Base-by-base conservation (phyloP, 2,888 invertebrate genomes). In the Hirtodrosophila cameraria region DNA sequence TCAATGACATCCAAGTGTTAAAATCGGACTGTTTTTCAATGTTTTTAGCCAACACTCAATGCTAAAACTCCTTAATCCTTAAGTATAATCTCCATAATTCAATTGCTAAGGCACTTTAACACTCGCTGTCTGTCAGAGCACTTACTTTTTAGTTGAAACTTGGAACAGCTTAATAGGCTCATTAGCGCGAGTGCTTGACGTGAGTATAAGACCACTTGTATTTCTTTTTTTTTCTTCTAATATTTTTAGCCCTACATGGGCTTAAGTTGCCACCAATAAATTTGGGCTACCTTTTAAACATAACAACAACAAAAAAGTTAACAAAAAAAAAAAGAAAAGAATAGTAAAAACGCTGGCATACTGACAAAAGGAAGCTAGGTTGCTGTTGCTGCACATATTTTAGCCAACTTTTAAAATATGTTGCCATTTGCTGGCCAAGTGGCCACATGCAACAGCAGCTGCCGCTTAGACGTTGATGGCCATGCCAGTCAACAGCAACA, bases 311-410 rank as follows among this genome's bases (percentile, higher is more conserved):
- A 35, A 54, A 27, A 8, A 8, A 28, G n/a, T n/a, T n/a, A 31
- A 35, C 36, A 33, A 11, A 31, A 45, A 52, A 57, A 36, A 33
- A 49, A 41, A 50, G 54, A 28, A 48, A 33, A 23, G 7, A 20
- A 9, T 38, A 20, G 18, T 23, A 31, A 41, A 54, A 54, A 33
- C 31, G 20, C 31, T 55, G 25, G 43, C 54, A 30, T 25, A 33
- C 42, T 59, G 48, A 53, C 43, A 43, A 60, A 64, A 58, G 63
- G 55, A 46, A 46, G 69, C 50, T 38, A 62, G 64, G 18, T 53
- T 42, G 80, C 60, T 79, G 18, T 53, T 42, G 80, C 60, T 79
- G 83, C 73, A 83, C 80, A 79, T 83, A 87, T 86, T 87, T 83
- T 71, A 75, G 72, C 68, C 77, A 84, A 75, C 61, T 82, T 87